Evolutionary conservation across 2,888 invertebrate genomes (phyloP), one percentile per base, ranked within the genome.

Genomic region (Eilema caniola): DNA sequence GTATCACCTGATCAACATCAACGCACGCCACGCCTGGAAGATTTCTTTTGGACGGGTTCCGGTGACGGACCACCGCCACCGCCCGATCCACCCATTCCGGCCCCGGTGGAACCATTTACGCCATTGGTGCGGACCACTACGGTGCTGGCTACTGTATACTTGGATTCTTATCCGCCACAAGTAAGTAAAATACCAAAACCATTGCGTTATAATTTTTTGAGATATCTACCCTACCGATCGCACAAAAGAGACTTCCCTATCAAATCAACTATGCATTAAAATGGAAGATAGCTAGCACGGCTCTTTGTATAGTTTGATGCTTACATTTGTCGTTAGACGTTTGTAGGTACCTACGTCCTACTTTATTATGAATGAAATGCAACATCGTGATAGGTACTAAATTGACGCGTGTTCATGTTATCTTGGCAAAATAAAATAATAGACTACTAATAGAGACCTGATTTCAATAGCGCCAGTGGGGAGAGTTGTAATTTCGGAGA

Each of bases 1-100:
- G 90, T 94, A 56, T 93, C 94, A 2, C 89, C 90, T 16, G 92
- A 93, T 73, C 93, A 94, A 75, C 93, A 95, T 60, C 89, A 91
- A 37, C 88, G 78, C 20, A 95, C 95, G n/a, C 95, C 95, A 24
- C 96, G 96, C 61, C 92, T 98, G 70, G 98, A 98, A 85, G 98
- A 98, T 89, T 98, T 98, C 92, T 97, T 98, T 90, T 98, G 98
- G 98, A 98, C 98, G 0, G 98, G 98, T 0, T 97, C 97, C 0
- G 98, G 98, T 0, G 98, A 98, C 86, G 98, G 97, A 0, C 97
- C 97, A 0, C 96, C 96, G 12, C 96, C 96, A 0, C 96, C 92
- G 84, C 95, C 95, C 80, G 96, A 92, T 83, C 93, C 94, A 62
- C 96, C 95, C 70, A 89, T 83, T 74, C 89, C 94, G 2, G 76